Evolutionary conservation across 1,140 invertebrate genomes (phyloP).

Genomic region (Tetragnatha versicolor): DNA sequence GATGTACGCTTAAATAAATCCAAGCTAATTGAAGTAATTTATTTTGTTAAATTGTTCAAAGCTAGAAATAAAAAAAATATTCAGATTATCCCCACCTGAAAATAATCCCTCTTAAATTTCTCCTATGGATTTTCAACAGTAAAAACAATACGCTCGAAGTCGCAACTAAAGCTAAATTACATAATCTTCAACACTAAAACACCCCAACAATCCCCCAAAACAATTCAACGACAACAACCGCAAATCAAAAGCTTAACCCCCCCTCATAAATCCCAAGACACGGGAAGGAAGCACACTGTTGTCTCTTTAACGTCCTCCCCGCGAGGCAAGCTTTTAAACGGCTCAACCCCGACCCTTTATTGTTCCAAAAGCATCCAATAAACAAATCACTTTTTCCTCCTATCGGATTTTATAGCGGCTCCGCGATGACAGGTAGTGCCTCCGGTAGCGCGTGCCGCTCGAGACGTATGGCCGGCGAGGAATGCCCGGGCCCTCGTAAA

Average conservation of each 20-base stretch:
- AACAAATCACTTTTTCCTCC: slow-evolving; percentile 24
- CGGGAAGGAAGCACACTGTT: too few relatives aligned
- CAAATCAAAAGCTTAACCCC: not conserved
- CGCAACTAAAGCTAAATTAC: too few relatives aligned
- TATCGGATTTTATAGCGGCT: not conserved
- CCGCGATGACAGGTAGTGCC: slow-evolving; percentile 16
- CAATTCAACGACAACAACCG: not conserved
- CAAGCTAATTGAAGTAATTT: too few relatives aligned
- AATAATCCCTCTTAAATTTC: too few relatives aligned
- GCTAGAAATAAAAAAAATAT: too few relatives aligned
- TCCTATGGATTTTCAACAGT: too few relatives aligned
- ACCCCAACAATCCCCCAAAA: not conserved
- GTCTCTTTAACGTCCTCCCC: too few relatives aligned
- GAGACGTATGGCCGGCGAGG: not conserved
- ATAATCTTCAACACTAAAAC: not conserved
- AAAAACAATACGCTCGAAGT: too few relatives aligned
- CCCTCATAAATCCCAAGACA: not conserved
- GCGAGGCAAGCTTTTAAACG: not conserved
- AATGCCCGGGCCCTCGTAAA: slow-evolving; percentile 6
- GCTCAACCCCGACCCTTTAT: not conserved
- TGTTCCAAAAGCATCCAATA: not conserved
- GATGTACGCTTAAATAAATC: too few relatives aligned
- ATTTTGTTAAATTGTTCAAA: too few relatives aligned
- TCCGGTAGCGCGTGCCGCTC: not conserved
- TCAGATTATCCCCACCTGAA: too few relatives aligned